Base-by-base conservation (phyloP, 2,113 vertebrate genomes). In the Cairina moschata region DNA sequence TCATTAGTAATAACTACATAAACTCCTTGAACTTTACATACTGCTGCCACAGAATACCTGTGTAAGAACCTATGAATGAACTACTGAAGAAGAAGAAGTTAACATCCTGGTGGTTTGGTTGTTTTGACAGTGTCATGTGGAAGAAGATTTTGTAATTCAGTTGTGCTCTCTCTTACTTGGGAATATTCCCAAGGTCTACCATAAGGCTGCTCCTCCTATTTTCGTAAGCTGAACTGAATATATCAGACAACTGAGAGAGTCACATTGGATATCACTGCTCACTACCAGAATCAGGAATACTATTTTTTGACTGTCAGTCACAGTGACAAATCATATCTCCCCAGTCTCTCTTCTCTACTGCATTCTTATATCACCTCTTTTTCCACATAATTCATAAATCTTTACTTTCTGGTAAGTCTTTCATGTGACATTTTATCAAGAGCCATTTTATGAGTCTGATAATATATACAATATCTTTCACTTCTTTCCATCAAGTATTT, bases 271-370 rank as follows among this genome's bases (percentile, higher is more conserved):
- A 84, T 91, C 69, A 67, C 56, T 90, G 29, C 82, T 93, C 58
- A 66, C 74, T 75, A 72, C 36, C 26, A 90, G 52, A 91, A 93
- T 85, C 83, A 85, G 78, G 62, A 94, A 42, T 42, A 72, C 56
- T 88, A 75, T 77, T 96, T 94, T 83, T 88, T 72, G 56, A 63
- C 85, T 96, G 95, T 92, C 97, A 96, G 84, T 97, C 95, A 96
- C 59, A 75, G 74, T 93, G 96, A 96, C 76, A 97, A 96, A 96
- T 96, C 71, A 17, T 78, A 75, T 94, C 84, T 95, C 73, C 68
- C 65, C 69, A 55, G 71, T 85, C 79, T 94, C 72, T 83, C 68
- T 67, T 87, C 86, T 82, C 63, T 46, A 67, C 21, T 71, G 76
- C 58, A 71, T 96, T 97, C 97, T 95, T 86, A 88, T 93, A 86